Percentiles rank a stretch among this genome's conserved stretches.
phyloP scores from a whole-genome alignment of 2,797 vertebrate species.

The Rhynchonycteris naso region DNA sequence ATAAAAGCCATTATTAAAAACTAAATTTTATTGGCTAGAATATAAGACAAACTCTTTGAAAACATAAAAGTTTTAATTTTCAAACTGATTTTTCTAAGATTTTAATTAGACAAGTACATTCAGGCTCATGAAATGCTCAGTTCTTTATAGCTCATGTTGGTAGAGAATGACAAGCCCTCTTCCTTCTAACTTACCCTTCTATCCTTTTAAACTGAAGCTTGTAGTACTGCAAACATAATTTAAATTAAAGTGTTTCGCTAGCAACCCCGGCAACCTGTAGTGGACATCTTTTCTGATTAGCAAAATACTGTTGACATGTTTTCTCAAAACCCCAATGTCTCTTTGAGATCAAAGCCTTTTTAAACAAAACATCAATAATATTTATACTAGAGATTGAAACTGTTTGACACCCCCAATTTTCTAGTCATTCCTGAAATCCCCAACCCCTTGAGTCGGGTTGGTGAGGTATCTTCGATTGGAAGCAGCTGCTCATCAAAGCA shows the following conservation, averaged over 20 bases:
- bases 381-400: not conserved
- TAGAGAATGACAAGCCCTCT: not conserved
- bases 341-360: constrained; percentile 5
- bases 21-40: not conserved
- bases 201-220: not conserved
- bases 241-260: not conserved
- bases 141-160: not conserved
- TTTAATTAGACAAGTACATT: constrained; percentile 7
- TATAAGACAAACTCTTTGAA: constrained; percentile 37
- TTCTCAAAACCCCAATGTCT: not conserved
- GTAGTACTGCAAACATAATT: not conserved
- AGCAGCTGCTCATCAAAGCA: not conserved
- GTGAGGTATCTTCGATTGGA: not conserved
- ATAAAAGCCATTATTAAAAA: constrained; percentile 2
- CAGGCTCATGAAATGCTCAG: not conserved
- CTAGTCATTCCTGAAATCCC: not conserved
- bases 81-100: not conserved
- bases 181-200: not conserved
- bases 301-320: not conserved
- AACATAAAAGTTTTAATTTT: constrained; percentile 15
- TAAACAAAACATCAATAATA: not conserved
- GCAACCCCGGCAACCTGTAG: not conserved
- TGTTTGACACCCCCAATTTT: not conserved
- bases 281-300: not conserved
- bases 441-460: not conserved